A percentile compares a stretch with the other conserved stretches of the same genome.
phyloP scores from a whole-genome alignment of 2,797 vertebrate genomes.

The Semotilus atromaculatus region DNA sequence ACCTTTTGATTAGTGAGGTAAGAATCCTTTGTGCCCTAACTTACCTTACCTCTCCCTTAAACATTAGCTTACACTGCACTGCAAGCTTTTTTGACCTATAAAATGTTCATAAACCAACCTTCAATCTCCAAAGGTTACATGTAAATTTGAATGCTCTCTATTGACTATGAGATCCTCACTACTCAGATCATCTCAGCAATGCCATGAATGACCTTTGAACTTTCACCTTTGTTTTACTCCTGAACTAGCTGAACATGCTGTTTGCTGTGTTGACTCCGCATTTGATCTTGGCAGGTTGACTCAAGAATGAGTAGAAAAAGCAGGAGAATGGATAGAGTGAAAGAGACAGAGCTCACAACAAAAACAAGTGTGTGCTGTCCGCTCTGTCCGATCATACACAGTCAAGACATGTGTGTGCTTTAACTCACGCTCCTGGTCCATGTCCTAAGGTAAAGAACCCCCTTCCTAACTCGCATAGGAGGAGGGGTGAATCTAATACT shows the following conservation, averaged over 20 bases:
- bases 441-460: slow-evolving; percentile 82
- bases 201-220: slow-evolving; percentile 56
- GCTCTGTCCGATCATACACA: slow-evolving; percentile 71
- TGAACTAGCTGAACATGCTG: slow-evolving; percentile 71
- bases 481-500: slow-evolving; percentile 73
- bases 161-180: not conserved
- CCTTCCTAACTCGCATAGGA: slow-evolving; percentile 69
- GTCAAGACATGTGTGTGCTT: slow-evolving; percentile 74
- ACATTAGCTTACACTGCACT: slow-evolving; percentile 10
- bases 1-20: slow-evolving; percentile 17
- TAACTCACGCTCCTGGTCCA: slow-evolving; percentile 77
- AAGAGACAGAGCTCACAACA: slow-evolving; percentile 66
- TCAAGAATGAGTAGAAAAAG: slow-evolving; percentile 80
- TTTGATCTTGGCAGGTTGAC: slow-evolving; percentile 87
- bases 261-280: slow-evolving; percentile 81
- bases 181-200: slow-evolving; percentile 35
- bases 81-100: not conserved
- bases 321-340: slow-evolving; percentile 65
- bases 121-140: not conserved
- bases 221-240: slow-evolving; percentile 54
- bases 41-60: slow-evolving; percentile 1
- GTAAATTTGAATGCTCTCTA: not conserved
- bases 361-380: slow-evolving; percentile 75
- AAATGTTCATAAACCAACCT: not conserved
- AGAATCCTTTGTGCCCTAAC: slow-evolving; percentile 4